phyloP scores from a whole-genome alignment of 2,797 vertebrate species.

The Taeniopygia guttata region DNA sequence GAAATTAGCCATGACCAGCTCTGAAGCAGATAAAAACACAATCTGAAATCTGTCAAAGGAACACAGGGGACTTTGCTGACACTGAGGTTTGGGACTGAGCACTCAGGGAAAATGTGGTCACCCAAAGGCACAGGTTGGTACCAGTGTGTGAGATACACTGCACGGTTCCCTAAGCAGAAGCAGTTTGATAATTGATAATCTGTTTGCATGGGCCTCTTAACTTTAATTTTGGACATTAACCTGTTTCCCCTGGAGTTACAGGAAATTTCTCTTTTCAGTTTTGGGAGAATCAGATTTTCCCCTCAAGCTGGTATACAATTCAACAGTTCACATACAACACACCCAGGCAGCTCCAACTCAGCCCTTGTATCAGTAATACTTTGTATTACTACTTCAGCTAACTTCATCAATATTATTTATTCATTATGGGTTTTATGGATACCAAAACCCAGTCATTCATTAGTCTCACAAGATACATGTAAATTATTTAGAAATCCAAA shows the following conservation, averaged over 20 bases:
- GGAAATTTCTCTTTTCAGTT: background rate
- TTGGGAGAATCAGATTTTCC: background rate
- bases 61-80: background rate
- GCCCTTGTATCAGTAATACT: background rate
- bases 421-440: background rate
- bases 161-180: background rate
- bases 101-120: background rate
- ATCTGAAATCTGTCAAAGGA: background rate
- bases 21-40: background rate
- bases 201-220: background rate
- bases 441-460: background rate
- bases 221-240: background rate
- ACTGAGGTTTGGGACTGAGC: background rate
- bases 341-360: background rate
- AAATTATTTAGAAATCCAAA: background rate
- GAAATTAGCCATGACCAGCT: background rate
- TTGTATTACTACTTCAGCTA: background rate
- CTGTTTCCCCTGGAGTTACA: background rate
- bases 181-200: accelerated
- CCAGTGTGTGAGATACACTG: accelerated
- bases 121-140: background rate
- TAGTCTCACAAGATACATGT: background rate
- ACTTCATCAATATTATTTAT: background rate
- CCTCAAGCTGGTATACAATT: background rate
- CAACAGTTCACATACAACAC: accelerated